Base-by-base conservation (phyloP, 2,888 invertebrate species). In the Phorcus lineatus region DNA sequence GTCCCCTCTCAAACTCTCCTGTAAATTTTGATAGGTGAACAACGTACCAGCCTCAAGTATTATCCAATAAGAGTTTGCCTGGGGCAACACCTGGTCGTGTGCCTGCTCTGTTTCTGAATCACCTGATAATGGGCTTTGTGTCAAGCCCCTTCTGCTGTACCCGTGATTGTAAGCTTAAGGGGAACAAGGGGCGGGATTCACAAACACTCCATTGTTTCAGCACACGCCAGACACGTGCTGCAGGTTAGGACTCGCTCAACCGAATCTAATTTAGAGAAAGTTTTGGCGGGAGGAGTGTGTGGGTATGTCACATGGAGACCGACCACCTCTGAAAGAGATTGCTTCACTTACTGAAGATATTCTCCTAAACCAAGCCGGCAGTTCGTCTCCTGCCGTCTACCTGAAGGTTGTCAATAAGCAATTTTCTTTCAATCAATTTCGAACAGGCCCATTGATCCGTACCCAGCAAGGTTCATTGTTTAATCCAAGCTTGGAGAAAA, bases 81-180 rank as follows among this genome's bases (percentile, higher is more conserved):
- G 13, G 22, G 62, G 62, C 62, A 62, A 62, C 62, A 62, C 62
- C 62, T 62, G 62, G 62, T 62, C 62, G 62, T 62, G 62, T 62
- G 62, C 62, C 62, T 24, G 28, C 62, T 28, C 62, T 16, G 22
- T 47, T 11, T 24, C 24, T 28, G 28, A 28, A 24, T 62, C 24
- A 62, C 16, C 28, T 28, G 62, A 62, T 62, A 62, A 62, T 62
- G 24, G 62, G 62, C 62, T 62, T 62, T 62, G 62, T 62, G 62
- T 62, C 24, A 13, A 16, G 62, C n/a, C 62, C 57, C 62, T 28
- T 24, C 28, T 62, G 28, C 22, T 62, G 62, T 16, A 24, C 62
- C 28, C 62, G 28, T 62, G 28, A 28, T 62, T 62, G 62, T 24
- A 28, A 62, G 62, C 22, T 62, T 16, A 62, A 22, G 62, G 62